Percentiles rank a stretch among this genome's conserved stretches.
phyloP scores from a whole-genome alignment of 2,888 invertebrate species.

The Byasa hedistus region DNA sequence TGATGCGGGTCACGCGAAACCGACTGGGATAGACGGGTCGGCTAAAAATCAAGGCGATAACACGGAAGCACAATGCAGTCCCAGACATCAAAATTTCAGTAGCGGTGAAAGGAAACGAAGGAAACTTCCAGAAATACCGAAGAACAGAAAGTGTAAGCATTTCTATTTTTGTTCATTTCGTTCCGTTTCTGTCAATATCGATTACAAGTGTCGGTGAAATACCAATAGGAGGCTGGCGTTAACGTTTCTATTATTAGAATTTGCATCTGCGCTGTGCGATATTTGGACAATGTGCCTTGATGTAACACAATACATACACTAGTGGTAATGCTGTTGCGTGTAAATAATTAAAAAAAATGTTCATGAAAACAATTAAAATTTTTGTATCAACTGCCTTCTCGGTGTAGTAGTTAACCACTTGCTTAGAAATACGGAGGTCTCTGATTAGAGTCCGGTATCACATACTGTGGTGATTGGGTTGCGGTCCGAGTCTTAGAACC shows the following conservation, averaged over 20 bases:
- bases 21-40: constrained; percentile 43
- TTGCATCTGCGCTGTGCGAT: constrained; percentile 49
- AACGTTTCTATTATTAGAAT: constrained; percentile 31
- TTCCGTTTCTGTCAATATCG: neutral
- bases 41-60: constrained; percentile 55
- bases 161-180: neutral
- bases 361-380: too few relatives aligned
- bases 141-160: constrained; percentile 90
- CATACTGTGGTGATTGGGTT: too few relatives aligned
- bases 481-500: too few relatives aligned
- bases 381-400: too few relatives aligned
- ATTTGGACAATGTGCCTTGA: neutral
- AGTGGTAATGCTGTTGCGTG: neutral
- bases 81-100: constrained; percentile 62
- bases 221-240: constrained; percentile 25
- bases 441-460: too few relatives aligned
- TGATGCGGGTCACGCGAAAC: constrained; percentile 49
- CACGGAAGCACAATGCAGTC: constrained; percentile 57
- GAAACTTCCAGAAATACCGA: constrained; percentile 93
- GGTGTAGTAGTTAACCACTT: too few relatives aligned
- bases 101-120: constrained; percentile 85
- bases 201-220: neutral
- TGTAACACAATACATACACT: neutral
- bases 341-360: too few relatives aligned
- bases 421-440: too few relatives aligned